phyloP scores from a whole-genome alignment of 2,797 vertebrate species.

The Lacerta viridis region DNA sequence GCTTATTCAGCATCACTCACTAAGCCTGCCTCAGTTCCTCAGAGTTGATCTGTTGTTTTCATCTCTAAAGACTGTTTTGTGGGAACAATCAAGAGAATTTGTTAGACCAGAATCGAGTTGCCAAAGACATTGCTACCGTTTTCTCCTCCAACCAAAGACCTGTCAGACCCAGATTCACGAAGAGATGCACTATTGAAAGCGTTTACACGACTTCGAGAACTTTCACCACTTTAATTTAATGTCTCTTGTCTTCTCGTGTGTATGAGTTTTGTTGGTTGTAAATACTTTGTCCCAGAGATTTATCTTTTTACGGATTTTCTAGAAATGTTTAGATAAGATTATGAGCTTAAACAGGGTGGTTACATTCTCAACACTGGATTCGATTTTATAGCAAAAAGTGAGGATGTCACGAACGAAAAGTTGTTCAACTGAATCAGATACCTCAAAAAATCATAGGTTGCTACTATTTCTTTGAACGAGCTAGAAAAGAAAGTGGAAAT shows the following conservation, averaged over 20 bases:
- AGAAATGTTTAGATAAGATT: conserved; percentile 77
- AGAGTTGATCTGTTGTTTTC: background rate
- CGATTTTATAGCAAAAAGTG: conserved; percentile 75
- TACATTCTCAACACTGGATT: conserved; percentile 74
- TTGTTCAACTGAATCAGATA: conserved; percentile 74
- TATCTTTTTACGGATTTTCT: conserved; percentile 87
- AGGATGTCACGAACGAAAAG: conserved; percentile 42
- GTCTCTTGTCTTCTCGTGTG: conserved; percentile 78
- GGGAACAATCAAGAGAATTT: conserved; percentile 26
- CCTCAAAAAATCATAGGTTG: conserved; percentile 69
- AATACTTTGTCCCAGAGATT: conserved; percentile 84
- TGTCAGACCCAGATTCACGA: conserved; percentile 65
- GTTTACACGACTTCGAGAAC: conserved; percentile 82
- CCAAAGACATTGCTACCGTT: conserved; percentile 50
- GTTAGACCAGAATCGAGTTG: background rate
- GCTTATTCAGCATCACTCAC: background rate
- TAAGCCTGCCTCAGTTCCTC: background rate
- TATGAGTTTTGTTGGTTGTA: conserved; percentile 82
- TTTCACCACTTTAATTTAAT: conserved; percentile 84
- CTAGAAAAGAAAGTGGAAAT: conserved; percentile 67
- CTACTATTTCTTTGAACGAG: conserved; percentile 65
- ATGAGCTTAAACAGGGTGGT: conserved; percentile 78
- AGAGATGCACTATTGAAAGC: conserved; percentile 85
- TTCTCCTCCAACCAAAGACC: conserved; percentile 57
- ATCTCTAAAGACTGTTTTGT: conserved; percentile 25